Evolutionary conservation across 1,140 invertebrate genomes (phyloP), one percentile per base, ranked within the genome.

Genomic region (Akabosia matsudoensis): DNA sequence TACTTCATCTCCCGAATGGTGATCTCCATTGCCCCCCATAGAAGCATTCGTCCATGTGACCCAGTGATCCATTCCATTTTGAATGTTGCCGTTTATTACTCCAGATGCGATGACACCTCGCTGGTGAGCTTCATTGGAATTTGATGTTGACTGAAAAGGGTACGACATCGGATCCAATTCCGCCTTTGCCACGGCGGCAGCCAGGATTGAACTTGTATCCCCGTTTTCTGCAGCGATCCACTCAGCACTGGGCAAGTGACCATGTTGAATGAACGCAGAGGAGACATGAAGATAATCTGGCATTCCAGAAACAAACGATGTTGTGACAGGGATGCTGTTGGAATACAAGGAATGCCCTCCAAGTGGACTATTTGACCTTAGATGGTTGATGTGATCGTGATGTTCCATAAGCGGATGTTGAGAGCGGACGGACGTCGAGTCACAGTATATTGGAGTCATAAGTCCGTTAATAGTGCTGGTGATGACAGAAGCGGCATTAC

Each of bases 151-250:
- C 4, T 67, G 24, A 30, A 30, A 67, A n/a, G 30, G 61, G 10
- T 67, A 61, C 4, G 54, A n/a, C 24, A 67, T 67, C 7, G 61
- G 61, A 31, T 67, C 61, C 24, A 67, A 30, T 30, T 67, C 61
- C 3, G 61, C 61, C 22, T 67, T 67, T 28, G 61, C 61, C 28
- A 67, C 61, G 28, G 61, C 61, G 2, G 61, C 61, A 10, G 61
- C 61, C 3, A 67, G 30, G 28, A 30, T 67, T 14, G 61, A 67
- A n/a, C 26, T 30, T 3, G 24, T 28, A 13, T 28, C 28, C 24
- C 24, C 61, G n/a, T 67, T 67, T 30, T 67, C 61, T 13, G 61
- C 24, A 2, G 61, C 61, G 3, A 31, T 31, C 61, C 24, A 67
- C 24, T 61, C 54, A 4, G 54, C 54, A 61, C 54, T 61, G 4